Evolutionary conservation across 2,113 vertebrate species (phyloP).

Genomic region (Girardinichthys multiradiatus): DNA sequence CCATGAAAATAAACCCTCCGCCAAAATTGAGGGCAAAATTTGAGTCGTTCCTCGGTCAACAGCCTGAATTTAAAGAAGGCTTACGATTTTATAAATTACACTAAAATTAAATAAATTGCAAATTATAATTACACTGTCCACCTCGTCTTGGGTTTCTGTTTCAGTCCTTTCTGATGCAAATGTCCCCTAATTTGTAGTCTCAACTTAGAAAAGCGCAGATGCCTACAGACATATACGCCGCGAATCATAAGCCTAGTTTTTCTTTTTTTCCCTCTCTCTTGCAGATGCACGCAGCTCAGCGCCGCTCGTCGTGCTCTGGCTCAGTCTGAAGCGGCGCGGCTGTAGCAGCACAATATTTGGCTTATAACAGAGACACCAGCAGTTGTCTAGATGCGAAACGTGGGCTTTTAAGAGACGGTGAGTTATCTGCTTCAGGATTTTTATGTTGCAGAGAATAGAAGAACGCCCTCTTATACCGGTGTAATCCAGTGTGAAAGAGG

Average conservation of each 20-base stretch:
- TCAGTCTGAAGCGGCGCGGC: conserved; percentile 74
- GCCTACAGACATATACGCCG: conserved; percentile 70
- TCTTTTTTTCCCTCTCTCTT: conserved; percentile 50
- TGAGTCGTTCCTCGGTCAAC: conserved; percentile 42
- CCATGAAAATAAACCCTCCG: conserved; percentile 58
- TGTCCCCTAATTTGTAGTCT: conserved; percentile 75
- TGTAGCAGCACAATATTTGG: conserved; percentile 68
- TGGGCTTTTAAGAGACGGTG: conserved; percentile 72
- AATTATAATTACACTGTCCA: conserved; percentile 26
- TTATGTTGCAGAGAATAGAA: conserved; percentile 36
- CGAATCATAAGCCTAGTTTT: conserved; percentile 53
- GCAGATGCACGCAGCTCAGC: conserved; percentile 75
- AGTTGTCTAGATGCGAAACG: conserved; percentile 69
- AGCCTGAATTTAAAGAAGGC: conserved; percentile 28
- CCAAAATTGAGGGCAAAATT: conserved; percentile 50
- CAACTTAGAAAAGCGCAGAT: conserved; percentile 70
- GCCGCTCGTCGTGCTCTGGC: conserved; percentile 54
- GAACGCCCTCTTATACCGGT: conserved; percentile 46
- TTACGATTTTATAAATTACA: conserved; percentile 37
- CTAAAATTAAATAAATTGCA: conserved; percentile 30
- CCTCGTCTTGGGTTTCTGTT: conserved; percentile 2
- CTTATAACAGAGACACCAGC: conserved; percentile 65
- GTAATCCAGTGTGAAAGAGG: conserved; percentile 55
- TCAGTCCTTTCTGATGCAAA: conserved; percentile 50
- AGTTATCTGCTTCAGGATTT: conserved; percentile 65